These are phyloP conservation scores for Margarornis squamiger DNA, from an alignment of 2,797 vertebrate genomes.

Conservation along the genomic window DNA sequence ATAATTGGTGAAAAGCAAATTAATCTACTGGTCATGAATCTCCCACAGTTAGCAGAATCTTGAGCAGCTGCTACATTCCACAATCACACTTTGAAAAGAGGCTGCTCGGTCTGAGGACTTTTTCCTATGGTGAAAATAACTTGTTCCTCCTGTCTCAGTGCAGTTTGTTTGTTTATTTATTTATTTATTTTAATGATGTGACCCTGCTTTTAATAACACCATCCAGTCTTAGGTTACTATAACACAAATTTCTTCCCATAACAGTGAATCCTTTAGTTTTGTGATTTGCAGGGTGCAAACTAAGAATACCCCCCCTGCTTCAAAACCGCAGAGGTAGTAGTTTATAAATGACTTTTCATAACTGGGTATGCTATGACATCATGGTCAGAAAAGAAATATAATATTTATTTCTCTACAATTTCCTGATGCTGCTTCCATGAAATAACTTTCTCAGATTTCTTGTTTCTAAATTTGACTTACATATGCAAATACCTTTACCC, in stretches of 20 bases:
- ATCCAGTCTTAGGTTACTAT: neutral
- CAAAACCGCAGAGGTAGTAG: neutral
- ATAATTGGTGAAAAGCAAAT: slow-evolving; percentile 75
- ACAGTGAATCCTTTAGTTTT: neutral
- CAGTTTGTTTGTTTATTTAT: neutral
- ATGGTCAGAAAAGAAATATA: slow-evolving; percentile 22
- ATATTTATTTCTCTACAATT: slow-evolving; percentile 47
- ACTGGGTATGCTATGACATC: slow-evolving; percentile 21
- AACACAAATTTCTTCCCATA: neutral
- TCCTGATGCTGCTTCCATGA: slow-evolving; percentile 24
- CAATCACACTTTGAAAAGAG: slow-evolving; percentile 51
- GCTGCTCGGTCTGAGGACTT: slow-evolving; percentile 1
- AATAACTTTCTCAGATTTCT: slow-evolving; percentile 27
- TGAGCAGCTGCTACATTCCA: slow-evolving; percentile 47
- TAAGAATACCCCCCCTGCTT: neutral
- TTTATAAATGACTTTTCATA: slow-evolving; percentile 45
- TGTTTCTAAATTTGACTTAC: neutral
- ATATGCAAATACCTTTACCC: neutral
- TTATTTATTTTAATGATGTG: neutral
- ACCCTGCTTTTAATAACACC: neutral
- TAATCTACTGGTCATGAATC: slow-evolving; percentile 69
- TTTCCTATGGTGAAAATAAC: slow-evolving; percentile 2
- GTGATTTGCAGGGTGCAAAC: neutral
- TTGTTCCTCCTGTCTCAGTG: neutral
- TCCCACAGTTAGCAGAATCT: slow-evolving; percentile 53